phyloP scores from a whole-genome alignment of 1,140 invertebrate species.

The Drosophila trapezifrons region DNA sequence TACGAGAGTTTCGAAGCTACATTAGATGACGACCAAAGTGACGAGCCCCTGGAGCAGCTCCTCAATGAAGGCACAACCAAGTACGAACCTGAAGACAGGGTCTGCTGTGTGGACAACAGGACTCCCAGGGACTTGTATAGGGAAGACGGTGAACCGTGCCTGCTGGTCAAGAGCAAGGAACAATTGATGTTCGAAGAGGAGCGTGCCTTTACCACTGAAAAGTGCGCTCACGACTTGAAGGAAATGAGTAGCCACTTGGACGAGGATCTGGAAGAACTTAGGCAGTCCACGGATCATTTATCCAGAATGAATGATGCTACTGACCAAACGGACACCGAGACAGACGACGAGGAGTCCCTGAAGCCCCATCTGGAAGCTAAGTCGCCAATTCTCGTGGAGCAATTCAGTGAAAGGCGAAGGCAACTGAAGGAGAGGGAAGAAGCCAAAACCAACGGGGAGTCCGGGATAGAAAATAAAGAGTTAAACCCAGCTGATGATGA shows the following conservation, averaged over 20 bases:
- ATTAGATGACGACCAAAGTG: background rate
- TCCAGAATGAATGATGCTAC: background rate
- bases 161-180: conserved; percentile 23
- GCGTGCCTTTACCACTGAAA: conserved; percentile 45
- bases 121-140: background rate
- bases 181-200: conserved; percentile 48
- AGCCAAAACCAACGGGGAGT: background rate
- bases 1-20: conserved; percentile 31
- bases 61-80: background rate
- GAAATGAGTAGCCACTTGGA: conserved; percentile 55
- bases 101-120: conserved; percentile 1
- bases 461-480: background rate
- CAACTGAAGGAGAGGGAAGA: background rate
- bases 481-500: background rate
- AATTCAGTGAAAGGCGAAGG: conserved; percentile 25
- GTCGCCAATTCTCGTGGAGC: conserved; percentile 9
- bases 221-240: conserved; percentile 56
- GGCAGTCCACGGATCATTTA: background rate
- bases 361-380: conserved; percentile 3
- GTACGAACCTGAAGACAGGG: conserved; percentile 9
- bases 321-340: conserved; percentile 2
- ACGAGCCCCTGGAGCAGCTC: conserved; percentile 16
- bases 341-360: conserved; percentile 28
- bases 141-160: background rate
- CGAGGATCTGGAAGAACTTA: conserved; percentile 54